Evolutionary conservation across 1,140 invertebrate species (phyloP).

Genomic region (Trialeurodes vaporariorum): DNA sequence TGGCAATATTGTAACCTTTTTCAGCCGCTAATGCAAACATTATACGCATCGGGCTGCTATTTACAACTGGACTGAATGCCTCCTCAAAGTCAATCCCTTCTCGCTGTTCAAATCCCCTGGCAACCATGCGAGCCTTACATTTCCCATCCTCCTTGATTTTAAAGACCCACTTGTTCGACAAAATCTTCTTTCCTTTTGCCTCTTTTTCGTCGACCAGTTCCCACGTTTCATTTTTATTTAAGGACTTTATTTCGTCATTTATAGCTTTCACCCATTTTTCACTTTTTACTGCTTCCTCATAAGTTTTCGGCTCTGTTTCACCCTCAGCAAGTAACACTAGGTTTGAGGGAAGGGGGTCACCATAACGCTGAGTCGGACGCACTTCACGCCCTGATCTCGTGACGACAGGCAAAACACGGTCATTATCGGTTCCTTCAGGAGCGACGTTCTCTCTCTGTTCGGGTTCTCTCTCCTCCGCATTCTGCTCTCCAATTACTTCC

Average conservation of each 20-base stretch:
- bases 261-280: slow-evolving; percentile 20
- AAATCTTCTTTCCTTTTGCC: slow-evolving; percentile 9
- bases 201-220: not conserved
- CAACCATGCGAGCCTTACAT: slow-evolving; percentile 26
- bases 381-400: no score
- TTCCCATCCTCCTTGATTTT: slow-evolving; percentile 11
- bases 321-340: not conserved
- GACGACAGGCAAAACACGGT: no score
- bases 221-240: slow-evolving; percentile 17
- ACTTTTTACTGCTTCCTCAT: slow-evolving; percentile 23
- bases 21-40: slow-evolving; percentile 22
- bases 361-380: no score
- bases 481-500: no score
- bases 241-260: slow-evolving; percentile 20
- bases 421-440: not conserved
- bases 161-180: slow-evolving; percentile 23
- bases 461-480: not conserved
- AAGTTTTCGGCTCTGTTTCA: slow-evolving; percentile 15
- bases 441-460: not conserved
- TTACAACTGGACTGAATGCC: slow-evolving; percentile 23
- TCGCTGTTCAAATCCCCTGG: slow-evolving; percentile 21
- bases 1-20: slow-evolving; percentile 24
- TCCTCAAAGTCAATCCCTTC: slow-evolving; percentile 17
- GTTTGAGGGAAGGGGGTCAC: no score
- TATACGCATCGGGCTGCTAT: slow-evolving; percentile 7